These are phyloP conservation scores for Mungos mungo DNA, from an alignment of 2,113 vertebrate genomes.

Conservation along the genomic window DNA sequence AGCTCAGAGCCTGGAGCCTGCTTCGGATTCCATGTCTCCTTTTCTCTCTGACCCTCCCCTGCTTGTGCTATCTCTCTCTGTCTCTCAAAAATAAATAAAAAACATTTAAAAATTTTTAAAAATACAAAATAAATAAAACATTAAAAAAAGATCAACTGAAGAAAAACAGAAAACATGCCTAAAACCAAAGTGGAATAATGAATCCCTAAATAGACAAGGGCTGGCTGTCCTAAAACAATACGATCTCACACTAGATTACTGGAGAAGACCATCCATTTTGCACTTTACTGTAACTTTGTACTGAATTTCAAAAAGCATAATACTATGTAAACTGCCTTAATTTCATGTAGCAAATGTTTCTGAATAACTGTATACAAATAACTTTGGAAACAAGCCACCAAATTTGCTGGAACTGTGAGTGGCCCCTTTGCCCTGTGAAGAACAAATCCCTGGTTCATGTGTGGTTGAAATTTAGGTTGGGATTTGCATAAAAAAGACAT, in stretches of 20 bases:
- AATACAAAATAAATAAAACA: too few species aligned
- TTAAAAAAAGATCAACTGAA: neutral
- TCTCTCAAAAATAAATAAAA: too few species aligned
- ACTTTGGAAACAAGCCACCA: neutral
- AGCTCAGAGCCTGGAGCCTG: too few species aligned
- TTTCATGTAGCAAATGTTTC: neutral
- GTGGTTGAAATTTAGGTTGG: neutral
- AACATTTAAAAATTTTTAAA: too few species aligned
- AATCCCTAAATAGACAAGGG: neutral
- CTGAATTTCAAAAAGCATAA: neutral
- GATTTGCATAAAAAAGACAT: slow-evolving; percentile 12
- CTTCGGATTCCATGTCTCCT: too few species aligned
- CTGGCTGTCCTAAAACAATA: neutral
- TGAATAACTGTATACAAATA: neutral
- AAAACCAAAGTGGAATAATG: neutral
- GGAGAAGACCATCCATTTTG: neutral
- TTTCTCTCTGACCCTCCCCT: too few species aligned
- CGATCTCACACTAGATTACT: too few species aligned
- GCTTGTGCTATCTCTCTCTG: too few species aligned
- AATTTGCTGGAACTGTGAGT: neutral
- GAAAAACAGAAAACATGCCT: neutral
- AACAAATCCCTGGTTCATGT: slow-evolving; percentile 3
- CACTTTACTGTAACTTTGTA: neutral
- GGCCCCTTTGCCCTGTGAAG: neutral
- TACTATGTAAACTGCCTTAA: neutral